phyloP scores from a whole-genome alignment of 1,140 invertebrate genomes.

The Trachymyrmex cornetzi region DNA sequence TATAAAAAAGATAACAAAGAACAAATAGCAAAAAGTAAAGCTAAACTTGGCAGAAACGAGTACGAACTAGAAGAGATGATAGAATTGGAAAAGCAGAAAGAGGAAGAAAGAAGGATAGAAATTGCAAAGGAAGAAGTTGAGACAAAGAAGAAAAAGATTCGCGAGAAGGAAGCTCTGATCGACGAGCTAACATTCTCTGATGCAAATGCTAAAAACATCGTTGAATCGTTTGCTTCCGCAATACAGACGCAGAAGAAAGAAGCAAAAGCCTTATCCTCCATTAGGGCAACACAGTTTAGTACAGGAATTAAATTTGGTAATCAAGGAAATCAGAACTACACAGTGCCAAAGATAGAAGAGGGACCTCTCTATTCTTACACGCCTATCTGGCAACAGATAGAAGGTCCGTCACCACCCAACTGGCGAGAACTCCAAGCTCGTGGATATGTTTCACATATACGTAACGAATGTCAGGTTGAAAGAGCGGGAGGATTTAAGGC shows the following conservation, averaged over 20 bases:
- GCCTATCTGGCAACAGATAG: conserved; percentile 87
- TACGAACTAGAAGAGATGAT: conserved; percentile 95
- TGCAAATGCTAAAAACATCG: conserved; percentile 94
- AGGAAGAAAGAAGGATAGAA: conserved; percentile 89
- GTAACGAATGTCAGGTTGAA: conserved; percentile 90
- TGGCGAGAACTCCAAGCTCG: conserved; percentile 89
- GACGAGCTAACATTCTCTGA: conserved; percentile 98
- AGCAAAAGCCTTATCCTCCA: conserved; percentile 84
- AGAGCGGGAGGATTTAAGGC: conserved; percentile 95
- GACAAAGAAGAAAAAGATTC: conserved; percentile 93
- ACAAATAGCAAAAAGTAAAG: conserved; percentile 95
- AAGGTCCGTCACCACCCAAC: conserved; percentile 92
- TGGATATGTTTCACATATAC: conserved; percentile 93
- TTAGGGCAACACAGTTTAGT: conserved; percentile 91
- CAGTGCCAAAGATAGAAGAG: conserved; percentile 91
- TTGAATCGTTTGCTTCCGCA: conserved; percentile 93
- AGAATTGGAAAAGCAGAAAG: conserved; percentile 93
- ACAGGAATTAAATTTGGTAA: conserved; percentile 93
- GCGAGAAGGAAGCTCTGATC: conserved; percentile 95
- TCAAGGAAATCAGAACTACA: conserved; percentile 86
- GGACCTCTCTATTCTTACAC: conserved; percentile 92
- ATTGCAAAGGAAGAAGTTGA: conserved; percentile 90
- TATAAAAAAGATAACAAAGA: conserved; percentile 98
- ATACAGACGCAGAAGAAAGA: conserved; percentile 90
- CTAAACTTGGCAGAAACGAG: conserved; percentile 90